Percentiles rank a stretch among this genome's conserved stretches.
Conservation (phyloP, 2,797 vertebrate genomes). For the Oryzias dopingdopingensis region DNA sequence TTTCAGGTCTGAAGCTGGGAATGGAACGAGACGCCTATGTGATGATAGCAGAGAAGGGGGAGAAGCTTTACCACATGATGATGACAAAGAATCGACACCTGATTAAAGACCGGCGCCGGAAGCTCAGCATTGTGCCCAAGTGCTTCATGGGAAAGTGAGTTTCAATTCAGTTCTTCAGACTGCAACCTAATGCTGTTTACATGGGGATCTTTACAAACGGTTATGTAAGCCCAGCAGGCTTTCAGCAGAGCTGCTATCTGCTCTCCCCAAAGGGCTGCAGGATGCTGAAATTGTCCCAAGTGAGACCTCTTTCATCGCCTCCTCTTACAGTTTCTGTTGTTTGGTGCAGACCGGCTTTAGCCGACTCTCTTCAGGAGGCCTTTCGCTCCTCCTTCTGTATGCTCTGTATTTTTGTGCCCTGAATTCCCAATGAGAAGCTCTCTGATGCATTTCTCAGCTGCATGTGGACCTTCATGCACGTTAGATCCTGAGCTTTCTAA, state of each 20-base stretch:
- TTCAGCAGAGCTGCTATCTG: slow-evolving; percentile 52
- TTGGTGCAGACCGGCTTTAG: no score
- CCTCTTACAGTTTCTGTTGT: slow-evolving; percentile 24
- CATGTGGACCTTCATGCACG: not conserved
- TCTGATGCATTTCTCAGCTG: slow-evolving; percentile 27
- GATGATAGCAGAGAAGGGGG: slow-evolving; percentile 98
- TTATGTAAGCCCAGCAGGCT: slow-evolving; percentile 53
- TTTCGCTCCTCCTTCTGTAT: no score
- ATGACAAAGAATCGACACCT: slow-evolving; percentile 93
- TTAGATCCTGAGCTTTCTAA: slow-evolving; percentile 16
- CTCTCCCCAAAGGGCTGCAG: slow-evolving; percentile 43
- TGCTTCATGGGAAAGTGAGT: slow-evolving; percentile 99
- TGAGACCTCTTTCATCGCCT: slow-evolving; percentile 38
- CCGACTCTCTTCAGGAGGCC: no score
- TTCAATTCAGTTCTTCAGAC: slow-evolving; percentile 20
- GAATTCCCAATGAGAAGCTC: slow-evolving; percentile 58
- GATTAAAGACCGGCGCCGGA: slow-evolving; percentile 93
- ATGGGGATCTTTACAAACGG: slow-evolving; percentile 51
- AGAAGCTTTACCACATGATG: slow-evolving; percentile 99
- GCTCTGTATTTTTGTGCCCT: slow-evolving; percentile 8
- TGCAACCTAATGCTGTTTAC: slow-evolving; percentile 42
- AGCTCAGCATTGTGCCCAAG: slow-evolving; percentile 95
- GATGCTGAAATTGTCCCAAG: slow-evolving; percentile 47
- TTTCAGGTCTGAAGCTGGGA: slow-evolving; percentile 91
- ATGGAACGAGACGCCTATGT: slow-evolving; percentile 98